Conservation (phyloP, 2,113 vertebrate species). For the Oceanodroma tethys region DNA sequence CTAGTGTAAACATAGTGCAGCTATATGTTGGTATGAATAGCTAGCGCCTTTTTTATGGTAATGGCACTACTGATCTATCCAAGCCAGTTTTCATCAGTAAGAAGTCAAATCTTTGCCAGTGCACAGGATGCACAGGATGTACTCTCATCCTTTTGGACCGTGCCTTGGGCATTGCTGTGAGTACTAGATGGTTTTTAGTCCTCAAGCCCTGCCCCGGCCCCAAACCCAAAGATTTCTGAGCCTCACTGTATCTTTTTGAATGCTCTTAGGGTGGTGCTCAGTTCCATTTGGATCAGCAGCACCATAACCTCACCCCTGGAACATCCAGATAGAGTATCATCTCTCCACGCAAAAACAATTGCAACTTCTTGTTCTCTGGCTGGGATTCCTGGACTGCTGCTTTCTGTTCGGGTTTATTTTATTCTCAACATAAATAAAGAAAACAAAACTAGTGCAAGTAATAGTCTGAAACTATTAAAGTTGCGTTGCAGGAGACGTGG, state of each 20-base stretch:
- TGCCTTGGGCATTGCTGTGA: no score
- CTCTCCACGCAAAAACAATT: constrained; percentile 1
- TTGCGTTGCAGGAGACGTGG: not conserved
- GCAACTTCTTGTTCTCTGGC: constrained; percentile 31
- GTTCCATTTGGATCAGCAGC: constrained; percentile 14
- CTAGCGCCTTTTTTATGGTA: not conserved
- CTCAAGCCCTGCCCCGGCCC: not conserved
- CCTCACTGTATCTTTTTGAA: not conserved
- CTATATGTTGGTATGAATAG: not conserved
- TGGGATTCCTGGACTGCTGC: not conserved
- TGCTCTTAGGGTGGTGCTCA: not conserved
- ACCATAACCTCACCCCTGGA: constrained; percentile 44
- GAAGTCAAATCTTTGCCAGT: not conserved
- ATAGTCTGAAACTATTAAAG: not conserved
- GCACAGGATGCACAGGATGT: not conserved
- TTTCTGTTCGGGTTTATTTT: not conserved
- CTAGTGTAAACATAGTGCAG: not conserved
- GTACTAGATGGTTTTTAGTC: not conserved
- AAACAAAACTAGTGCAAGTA: constrained; percentile 13
- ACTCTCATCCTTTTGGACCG: not conserved
- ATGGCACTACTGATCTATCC: not conserved
- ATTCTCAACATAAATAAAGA: constrained; percentile 45
- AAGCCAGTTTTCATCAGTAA: not conserved
- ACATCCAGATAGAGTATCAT: constrained; percentile 48
- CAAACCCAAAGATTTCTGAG: not conserved